Evolutionary conservation across 2,113 vertebrate genomes (phyloP).

Genomic region (Glareola pratincola): DNA sequence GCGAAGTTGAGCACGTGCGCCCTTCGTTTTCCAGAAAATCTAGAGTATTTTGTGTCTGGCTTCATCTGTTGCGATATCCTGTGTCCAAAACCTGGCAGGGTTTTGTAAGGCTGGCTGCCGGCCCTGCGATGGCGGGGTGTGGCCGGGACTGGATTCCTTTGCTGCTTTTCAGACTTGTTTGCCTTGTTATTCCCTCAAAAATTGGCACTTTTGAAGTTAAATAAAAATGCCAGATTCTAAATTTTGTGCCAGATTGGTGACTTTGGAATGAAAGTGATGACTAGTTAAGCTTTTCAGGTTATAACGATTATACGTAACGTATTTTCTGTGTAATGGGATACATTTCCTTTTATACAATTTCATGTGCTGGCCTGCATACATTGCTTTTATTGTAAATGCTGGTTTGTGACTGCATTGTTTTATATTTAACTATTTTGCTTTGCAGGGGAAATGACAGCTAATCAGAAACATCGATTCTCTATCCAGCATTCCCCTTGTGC

Average conservation of each 20-base stretch:
- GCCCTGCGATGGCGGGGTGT: not conserved
- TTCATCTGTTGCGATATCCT: fast-evolving
- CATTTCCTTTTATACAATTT: not conserved
- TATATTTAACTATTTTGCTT: not conserved
- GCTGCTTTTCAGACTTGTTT: not conserved
- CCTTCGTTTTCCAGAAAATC: not conserved
- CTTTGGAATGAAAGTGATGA: not conserved
- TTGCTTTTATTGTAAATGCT: not conserved
- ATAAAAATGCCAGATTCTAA: not conserved
- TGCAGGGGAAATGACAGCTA: not conserved
- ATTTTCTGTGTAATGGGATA: not conserved
- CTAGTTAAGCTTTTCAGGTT: not conserved
- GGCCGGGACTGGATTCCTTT: not conserved
- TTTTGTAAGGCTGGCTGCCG: not conserved
- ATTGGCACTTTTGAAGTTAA: not conserved
- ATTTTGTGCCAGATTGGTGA: not conserved
- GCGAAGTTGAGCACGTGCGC: fast-evolving
- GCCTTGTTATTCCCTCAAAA: not conserved
- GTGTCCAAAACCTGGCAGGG: not conserved
- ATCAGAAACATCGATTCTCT: not conserved
- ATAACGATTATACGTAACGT: not conserved
- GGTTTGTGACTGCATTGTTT: not conserved
- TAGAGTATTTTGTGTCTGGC: not conserved
- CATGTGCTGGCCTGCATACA: fast-evolving
- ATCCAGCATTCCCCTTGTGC: fast-evolving